phyloP scores from a whole-genome alignment of 2,888 invertebrate species.

The Acheta domesticus region DNA sequence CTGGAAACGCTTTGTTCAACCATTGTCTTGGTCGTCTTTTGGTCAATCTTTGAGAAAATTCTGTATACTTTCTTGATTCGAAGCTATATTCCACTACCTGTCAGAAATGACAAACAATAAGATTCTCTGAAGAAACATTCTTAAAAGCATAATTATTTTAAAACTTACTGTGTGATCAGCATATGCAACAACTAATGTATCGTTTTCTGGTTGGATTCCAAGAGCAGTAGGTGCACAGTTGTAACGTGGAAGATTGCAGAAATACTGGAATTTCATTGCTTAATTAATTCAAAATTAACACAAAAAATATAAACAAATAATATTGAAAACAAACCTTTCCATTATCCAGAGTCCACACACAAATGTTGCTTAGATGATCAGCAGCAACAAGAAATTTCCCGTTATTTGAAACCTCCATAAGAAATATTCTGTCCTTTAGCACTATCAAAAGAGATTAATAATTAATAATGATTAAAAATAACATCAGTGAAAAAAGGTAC shows the following conservation, averaged over 20 bases:
- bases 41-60: slow-evolving; percentile 58
- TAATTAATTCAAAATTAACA: slow-evolving; percentile 28
- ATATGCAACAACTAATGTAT: slow-evolving; percentile 67
- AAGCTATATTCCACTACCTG: slow-evolving; percentile 75
- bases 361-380: slow-evolving; percentile 62
- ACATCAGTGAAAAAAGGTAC: no score
- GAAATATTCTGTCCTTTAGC: slow-evolving; percentile 56
- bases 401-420: slow-evolving; percentile 53
- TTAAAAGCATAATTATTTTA: slow-evolving; percentile 28
- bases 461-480: background rate
- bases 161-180: slow-evolving; percentile 70
- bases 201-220: slow-evolving; percentile 58
- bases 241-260: slow-evolving; percentile 67
- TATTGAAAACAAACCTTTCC: slow-evolving; percentile 42
- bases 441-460: slow-evolving; percentile 45
- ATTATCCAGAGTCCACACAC: slow-evolving; percentile 55
- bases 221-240: slow-evolving; percentile 68
- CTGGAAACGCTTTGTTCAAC: slow-evolving; percentile 56
- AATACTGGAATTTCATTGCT: slow-evolving; percentile 43
- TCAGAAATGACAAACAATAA: slow-evolving; percentile 39
- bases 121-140: slow-evolving; percentile 23
- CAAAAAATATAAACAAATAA: background rate
- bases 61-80: slow-evolving; percentile 56
- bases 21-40: slow-evolving; percentile 56
- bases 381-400: slow-evolving; percentile 64